Base-by-base conservation (phyloP, 2,888 invertebrate genomes). In the Dryadula phaetusa region DNA sequence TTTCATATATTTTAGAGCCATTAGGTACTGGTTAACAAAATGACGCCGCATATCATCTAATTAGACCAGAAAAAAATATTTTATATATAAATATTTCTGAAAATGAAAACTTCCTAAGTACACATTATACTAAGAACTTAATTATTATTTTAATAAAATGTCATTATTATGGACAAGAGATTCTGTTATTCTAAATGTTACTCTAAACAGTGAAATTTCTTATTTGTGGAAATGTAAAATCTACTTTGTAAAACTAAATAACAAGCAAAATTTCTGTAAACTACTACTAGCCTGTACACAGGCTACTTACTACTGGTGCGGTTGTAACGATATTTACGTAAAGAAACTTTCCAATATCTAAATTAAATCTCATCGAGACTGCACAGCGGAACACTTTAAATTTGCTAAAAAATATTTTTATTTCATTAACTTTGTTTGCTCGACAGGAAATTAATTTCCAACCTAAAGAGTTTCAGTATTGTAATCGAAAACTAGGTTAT, bases 401-500 rank as follows among this genome's bases (percentile, higher is more conserved):
- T 20, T 44, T 42, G 47, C 47, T 34, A 54, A 64, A 63, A 64
- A 64, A 58, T 58, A 40, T 58, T 64, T 56, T 64, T 64, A 58
- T 60, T 49, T 60, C 28, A 58, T 49, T 49, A 65, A 47, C 52
- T 65, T 49, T 22, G 22, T 60, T 60, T 49, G 32, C 49, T 49
- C 49, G 58, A 65, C 70, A 63, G 62, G 65, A 70, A 70, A 70
- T 70, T 68, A 68, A 65, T 70, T 70, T 70, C 65, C 54, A 66
- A 68, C 63, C 69, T 64, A 49, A 69, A 66, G 66, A 61, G 69
- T 64, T 66, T 49, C 63, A 66, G 53, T 52, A 64, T 66, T 72
- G 66, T 72, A 66, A 70, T 64, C 62, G 52, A 66, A 64, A 70
- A 73, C 72, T 70, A 64, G 72, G 72, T 72, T 73, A 69, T 72